phyloP scores from a whole-genome alignment of 2,888 invertebrate genomes.

The Thymelicus sylvestris region DNA sequence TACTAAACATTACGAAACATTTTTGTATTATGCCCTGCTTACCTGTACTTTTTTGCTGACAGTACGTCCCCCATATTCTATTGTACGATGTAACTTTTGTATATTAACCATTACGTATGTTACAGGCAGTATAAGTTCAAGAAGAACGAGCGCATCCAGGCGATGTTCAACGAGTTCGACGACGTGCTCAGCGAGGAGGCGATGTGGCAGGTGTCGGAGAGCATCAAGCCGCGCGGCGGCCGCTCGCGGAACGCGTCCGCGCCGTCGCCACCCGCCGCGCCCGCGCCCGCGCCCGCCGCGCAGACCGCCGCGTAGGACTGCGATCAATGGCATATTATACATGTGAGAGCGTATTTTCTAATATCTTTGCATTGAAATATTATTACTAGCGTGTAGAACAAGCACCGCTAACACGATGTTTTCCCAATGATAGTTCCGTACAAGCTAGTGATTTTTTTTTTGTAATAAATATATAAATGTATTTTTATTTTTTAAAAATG shows the following conservation, averaged over 20 bases:
- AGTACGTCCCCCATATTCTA: too few species aligned
- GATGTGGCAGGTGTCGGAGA: slow-evolving; percentile 99
- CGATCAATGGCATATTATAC: background rate
- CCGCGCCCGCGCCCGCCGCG: slow-evolving; percentile 48
- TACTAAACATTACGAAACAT: too few species aligned
- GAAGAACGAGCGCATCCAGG: slow-evolving; percentile 96
- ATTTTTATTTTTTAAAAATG: too few species aligned
- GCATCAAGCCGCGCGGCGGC: slow-evolving; percentile 95
- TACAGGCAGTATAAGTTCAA: slow-evolving; percentile 95
- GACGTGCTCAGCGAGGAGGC: slow-evolving; percentile 98
- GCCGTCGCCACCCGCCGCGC: slow-evolving; percentile 50
- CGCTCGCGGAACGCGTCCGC: slow-evolving; percentile 71
- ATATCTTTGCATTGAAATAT: too few species aligned
- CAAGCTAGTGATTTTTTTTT: too few species aligned
- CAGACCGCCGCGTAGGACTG: slow-evolving; percentile 39
- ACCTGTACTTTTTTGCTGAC: too few species aligned
- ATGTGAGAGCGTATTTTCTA: background rate
- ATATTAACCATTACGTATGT: background rate
- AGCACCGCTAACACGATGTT: too few species aligned
- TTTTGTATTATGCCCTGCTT: too few species aligned
- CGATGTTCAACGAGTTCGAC: slow-evolving; percentile 98
- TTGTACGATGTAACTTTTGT: too few species aligned
- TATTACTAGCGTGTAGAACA: too few species aligned
- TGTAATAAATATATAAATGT: too few species aligned
- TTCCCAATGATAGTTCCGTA: too few species aligned